Conservation (phyloP, 2,113 vertebrate species). For the Cyanoramphus novaezelandiae region DNA sequence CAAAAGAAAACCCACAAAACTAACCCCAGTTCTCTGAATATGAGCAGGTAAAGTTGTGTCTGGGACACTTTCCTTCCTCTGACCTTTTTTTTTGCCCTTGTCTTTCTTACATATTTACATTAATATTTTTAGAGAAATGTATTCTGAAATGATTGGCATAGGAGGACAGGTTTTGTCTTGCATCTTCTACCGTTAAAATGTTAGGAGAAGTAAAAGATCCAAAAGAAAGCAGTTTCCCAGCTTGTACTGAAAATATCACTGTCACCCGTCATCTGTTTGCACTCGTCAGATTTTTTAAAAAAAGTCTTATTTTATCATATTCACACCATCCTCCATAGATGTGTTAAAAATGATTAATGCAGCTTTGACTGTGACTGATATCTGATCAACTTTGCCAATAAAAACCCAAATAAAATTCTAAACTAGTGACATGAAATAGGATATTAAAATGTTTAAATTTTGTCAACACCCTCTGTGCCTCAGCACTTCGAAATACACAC, state of each 20-base stretch:
- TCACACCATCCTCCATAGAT: conserved; percentile 77
- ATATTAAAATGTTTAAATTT: conserved; percentile 54
- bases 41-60: background rate
- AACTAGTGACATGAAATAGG: conserved; percentile 26
- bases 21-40: background rate
- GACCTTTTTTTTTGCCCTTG: background rate
- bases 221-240: conserved; percentile 80
- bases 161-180: conserved; percentile 78
- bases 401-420: conserved; percentile 51
- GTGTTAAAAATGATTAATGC: conserved; percentile 80
- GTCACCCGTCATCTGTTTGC: conserved; percentile 82
- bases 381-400: conserved; percentile 70
- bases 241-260: conserved; percentile 84
- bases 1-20: background rate
- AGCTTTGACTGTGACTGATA: conserved; percentile 73
- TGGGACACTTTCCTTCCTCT: background rate
- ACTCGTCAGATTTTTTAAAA: conserved; percentile 75
- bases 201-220: conserved; percentile 76
- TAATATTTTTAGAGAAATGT: conserved; percentile 76
- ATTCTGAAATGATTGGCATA: conserved; percentile 75
- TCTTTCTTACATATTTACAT: conserved; percentile 57
- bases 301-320: conserved; percentile 79
- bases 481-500: background rate
- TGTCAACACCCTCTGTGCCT: conserved; percentile 36
- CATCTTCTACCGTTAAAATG: conserved; percentile 74